Conservation (phyloP, 2,797 vertebrate genomes). For the Sandelia bainsii region DNA sequence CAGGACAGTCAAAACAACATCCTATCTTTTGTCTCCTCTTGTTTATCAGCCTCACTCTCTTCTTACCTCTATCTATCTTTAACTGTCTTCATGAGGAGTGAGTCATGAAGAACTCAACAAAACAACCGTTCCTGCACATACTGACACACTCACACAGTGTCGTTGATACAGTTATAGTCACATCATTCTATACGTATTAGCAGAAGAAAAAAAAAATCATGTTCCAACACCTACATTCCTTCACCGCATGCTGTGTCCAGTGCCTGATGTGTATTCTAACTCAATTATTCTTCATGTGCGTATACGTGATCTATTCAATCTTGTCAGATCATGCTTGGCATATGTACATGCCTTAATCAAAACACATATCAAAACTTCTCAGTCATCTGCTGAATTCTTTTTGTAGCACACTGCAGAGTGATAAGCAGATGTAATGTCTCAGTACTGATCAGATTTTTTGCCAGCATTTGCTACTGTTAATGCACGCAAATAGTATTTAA, state of each 20-base stretch:
- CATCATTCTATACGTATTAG: conserved; percentile 80
- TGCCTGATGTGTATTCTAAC: conserved; percentile 35
- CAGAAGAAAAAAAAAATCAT: conserved; percentile 66
- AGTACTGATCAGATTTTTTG: not conserved
- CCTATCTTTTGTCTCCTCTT: conserved; percentile 47
- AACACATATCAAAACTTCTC: conserved; percentile 26
- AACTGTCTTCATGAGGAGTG: conserved; percentile 56
- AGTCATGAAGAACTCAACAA: conserved; percentile 60
- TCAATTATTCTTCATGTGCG: conserved; percentile 36
- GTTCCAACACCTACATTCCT: conserved; percentile 74
- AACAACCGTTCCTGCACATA: conserved; percentile 29
- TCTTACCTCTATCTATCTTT: conserved; percentile 59
- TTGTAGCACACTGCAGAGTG: not conserved
- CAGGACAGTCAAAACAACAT: conserved; percentile 64
- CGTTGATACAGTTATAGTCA: conserved; percentile 48
- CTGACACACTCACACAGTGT: conserved; percentile 13
- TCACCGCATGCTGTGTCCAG: conserved; percentile 37
- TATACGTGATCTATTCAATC: conserved; percentile 16
- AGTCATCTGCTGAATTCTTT: not conserved
- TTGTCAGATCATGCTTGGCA: conserved; percentile 50
- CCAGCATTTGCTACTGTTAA: not conserved
- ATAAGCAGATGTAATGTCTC: not conserved
- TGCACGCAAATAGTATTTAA: not conserved
- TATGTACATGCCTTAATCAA: conserved; percentile 14
- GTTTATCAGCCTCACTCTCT: conserved; percentile 61